Evolutionary conservation across 2,888 invertebrate genomes (phyloP).

Genomic region (Fragum whitleyi): DNA sequence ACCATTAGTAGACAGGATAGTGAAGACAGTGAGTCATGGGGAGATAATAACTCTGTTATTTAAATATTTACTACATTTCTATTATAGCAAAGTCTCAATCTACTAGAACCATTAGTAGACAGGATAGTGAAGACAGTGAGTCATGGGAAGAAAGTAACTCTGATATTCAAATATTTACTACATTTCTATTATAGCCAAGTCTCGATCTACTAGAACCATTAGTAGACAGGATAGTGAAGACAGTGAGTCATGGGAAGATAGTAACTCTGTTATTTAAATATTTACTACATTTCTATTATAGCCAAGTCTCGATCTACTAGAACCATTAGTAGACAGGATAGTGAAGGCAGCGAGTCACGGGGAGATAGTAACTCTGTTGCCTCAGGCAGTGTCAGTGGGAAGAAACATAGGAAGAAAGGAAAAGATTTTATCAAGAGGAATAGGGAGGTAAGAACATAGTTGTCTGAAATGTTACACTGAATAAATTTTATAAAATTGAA

Average conservation of each 20-base stretch:
- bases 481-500: too few relatives aligned
- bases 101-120: slow-evolving; percentile 16
- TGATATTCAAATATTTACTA: too few relatives aligned
- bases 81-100: slow-evolving; percentile 5
- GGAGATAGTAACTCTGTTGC: slow-evolving; percentile 52
- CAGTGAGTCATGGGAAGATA: slow-evolving; percentile 36
- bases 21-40: slow-evolving; percentile 38
- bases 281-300: not conserved
- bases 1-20: slow-evolving; percentile 20
- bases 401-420: slow-evolving; percentile 66
- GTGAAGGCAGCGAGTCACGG: slow-evolving; percentile 35
- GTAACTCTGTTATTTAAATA: slow-evolving; percentile 57
- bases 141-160: slow-evolving; percentile 47
- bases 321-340: slow-evolving; percentile 18
- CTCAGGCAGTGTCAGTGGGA: slow-evolving; percentile 47
- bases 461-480: too few relatives aligned
- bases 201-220: slow-evolving; percentile 11
- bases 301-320: slow-evolving; percentile 16
- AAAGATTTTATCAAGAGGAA: slow-evolving; percentile 84
- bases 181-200: slow-evolving; percentile 4
- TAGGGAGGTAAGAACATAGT: slow-evolving; percentile 78
- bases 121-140: slow-evolving; percentile 33
- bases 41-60: slow-evolving; percentile 51
- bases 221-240: slow-evolving; percentile 31
- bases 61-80: too few relatives aligned